Evolutionary conservation across 1,140 invertebrate genomes (phyloP), one percentile per base, ranked within the genome.

Genomic region (Drosophila bifasciata): DNA sequence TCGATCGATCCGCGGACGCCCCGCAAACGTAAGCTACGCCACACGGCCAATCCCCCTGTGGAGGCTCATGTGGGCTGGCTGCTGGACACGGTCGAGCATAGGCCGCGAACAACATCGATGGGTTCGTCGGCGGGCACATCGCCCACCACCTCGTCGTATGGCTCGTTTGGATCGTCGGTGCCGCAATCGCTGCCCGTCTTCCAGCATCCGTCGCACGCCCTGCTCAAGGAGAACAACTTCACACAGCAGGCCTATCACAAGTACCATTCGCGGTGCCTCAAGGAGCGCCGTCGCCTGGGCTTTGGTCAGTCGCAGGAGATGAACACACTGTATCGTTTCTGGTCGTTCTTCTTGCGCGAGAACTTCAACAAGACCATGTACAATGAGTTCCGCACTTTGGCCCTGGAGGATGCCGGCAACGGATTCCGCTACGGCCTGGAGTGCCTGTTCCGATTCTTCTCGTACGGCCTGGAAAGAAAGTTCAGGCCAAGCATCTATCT

Each of bases 291-390:
- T 92, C 95, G 96, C 91, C 93, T 98, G 45, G 98, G 98, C 49
- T 96, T 96, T 85, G 98, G 98, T 0, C 96, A 97, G 77, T 98
- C 97, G 11, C 96, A 97, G 89, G 98, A 99, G 92, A 99, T 99
- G 98, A 99, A 99, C 92, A 99, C 98, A 0, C 93, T 99, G 1
- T 99, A 98, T 93, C 94, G 99, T 62, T 99, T 99, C 93, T 99
- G 99, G 99, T 99, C 98, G 19, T 99, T 99, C 94, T 99, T 99
- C 93, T 93, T 99, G 44, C 93, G 98, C 53, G 98, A 99, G 91
- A 98, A 99, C 92, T 99, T 99, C 92, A 99, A 99, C 93, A 95
- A 96, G 79, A 98, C 96, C 76, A 99, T 99, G 98, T 99, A 99
- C 92, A 95, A 97, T 72, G 99, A 99, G 92, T 99, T 99, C 92